Base-by-base conservation (phyloP, 2,888 invertebrate genomes). In the Chymomyza procnemis region DNA sequence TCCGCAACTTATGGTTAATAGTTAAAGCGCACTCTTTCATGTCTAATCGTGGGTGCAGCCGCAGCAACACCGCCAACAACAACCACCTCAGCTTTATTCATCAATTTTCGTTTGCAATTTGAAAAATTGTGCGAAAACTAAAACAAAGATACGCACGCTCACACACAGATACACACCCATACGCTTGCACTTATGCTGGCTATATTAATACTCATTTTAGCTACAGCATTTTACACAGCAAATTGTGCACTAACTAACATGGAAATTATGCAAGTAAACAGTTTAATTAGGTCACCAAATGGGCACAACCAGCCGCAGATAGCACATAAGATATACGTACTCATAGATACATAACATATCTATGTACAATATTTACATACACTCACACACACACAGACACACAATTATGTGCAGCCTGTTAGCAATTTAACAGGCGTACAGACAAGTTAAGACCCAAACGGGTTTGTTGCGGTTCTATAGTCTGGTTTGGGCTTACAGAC, bases 231-330 rank as follows among this genome's bases (percentile, higher is more conserved):
- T 41, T 41, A 41, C 34, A 41, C 12, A 41, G 34, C 34, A 41
- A 12, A 12, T 41, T 21, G 54, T 75, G 66, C 76, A 73, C 61
- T 63, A 76, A 70, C 84, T 80, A 86, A 81, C 76, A 70, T 86
- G 81, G 61, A 83, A 83, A 85, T 85, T 83, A 86, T 87, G 81
- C 81, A 83, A 87, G 82, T 87, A 83, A 83, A 87, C 86, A 83
- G 76, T 85, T 85, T 83, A 83, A 83, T 83, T 83, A 67, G 82
- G 86, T 76, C 82, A 73, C 65, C 61, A 64, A 73, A 71, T 78
- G 74, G 68, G 76, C 66, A 58, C 76, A 76, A 19, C 12, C 34
- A 12, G 34, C 34, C 34, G 16, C 14, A 59, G 19, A 57, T 5
- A 26, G 26, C 26, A 26, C 26, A 26, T 26, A 26, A n/a, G 26